Evolutionary conservation across 2,888 invertebrate species (phyloP), one percentile per base, ranked within the genome.

Genomic region (Pyrrhosoma nymphula): DNA sequence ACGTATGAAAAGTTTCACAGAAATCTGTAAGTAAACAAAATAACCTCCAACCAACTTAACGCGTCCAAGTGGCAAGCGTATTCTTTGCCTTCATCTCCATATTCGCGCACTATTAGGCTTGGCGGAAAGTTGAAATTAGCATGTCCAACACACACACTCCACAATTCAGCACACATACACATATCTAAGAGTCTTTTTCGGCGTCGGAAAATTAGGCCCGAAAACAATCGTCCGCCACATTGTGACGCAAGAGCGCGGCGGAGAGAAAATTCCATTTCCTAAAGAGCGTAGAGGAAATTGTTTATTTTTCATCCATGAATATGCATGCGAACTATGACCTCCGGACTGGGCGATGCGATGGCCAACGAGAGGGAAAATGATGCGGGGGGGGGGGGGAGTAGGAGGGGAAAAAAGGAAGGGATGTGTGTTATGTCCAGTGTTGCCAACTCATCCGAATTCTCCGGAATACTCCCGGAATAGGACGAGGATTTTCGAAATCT

Each of bases 251-350:
- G 60, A 60, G 60, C 60, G 60, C 60, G 60, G 20, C n/a, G 69
- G n/a, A 69, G 69, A 69, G 69, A n/a, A 69, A 69, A n/a, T 69
- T n/a, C 69, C n/a, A 0, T 69, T 69, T n/a, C 69, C n/a, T 0
- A 69, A 69, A 69, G 69, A 69, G 69, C n/a, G n/a, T 8, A n/a
- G 69, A 60, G 69, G n/a, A 69, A n/a, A n/a, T 69, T 69, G 26
- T 69, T 69, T 69, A 69, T n/a, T 69, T 60, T 69, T 69, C 69
- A 8, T 6, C n/a, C 69, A n/a, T 69, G 69, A 69, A 69, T 69
- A 69, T 69, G 69, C 69, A 69, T 69, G 69, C n/a, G n/a, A 69
- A n/a, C 69, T 69, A 69, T 69, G 69, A 69, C 69, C 69, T 69
- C 69, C 69, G n/a, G 69, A 69, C 69, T n/a, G 26, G 47, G 47